These are phyloP conservation scores for Pammene fasciana DNA, from an alignment of 2,888 invertebrate genomes.

Conservation along the genomic window DNA sequence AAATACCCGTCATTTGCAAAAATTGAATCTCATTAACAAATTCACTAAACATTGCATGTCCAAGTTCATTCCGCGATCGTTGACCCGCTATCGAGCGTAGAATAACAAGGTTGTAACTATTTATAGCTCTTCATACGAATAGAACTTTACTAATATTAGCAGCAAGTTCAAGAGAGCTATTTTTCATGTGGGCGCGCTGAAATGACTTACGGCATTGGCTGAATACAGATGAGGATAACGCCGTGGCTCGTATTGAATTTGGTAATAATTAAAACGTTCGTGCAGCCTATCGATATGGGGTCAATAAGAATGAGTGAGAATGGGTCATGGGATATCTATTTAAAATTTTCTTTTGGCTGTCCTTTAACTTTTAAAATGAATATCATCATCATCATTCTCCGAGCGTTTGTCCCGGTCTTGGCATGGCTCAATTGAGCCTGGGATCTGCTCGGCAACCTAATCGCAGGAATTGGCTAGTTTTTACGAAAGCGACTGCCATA, in stretches of 20 bases:
- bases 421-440: no score
- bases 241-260: constrained; percentile 1
- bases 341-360: no score
- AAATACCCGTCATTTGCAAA: constrained; percentile 4
- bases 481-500: no score
- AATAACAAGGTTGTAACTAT: constrained; percentile 25
- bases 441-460: no score
- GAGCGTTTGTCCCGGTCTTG: no score
- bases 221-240: constrained; percentile 24
- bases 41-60: constrained; percentile 18
- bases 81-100: constrained; percentile 20
- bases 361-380: no score
- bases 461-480: no score
- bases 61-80: constrained; percentile 29
- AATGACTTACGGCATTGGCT: constrained; percentile 13
- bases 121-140: constrained; percentile 20
- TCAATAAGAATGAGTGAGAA: no score
- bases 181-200: constrained; percentile 21
- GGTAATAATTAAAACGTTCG: constrained; percentile 16
- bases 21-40: not conserved
- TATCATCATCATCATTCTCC: no score
- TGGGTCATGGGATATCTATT: no score
- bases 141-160: constrained; percentile 36
- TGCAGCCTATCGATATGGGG: not conserved
- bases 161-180: constrained; percentile 26